Conservation (phyloP, 1,140 invertebrate species). For the Plectrocnemia conspersa region DNA sequence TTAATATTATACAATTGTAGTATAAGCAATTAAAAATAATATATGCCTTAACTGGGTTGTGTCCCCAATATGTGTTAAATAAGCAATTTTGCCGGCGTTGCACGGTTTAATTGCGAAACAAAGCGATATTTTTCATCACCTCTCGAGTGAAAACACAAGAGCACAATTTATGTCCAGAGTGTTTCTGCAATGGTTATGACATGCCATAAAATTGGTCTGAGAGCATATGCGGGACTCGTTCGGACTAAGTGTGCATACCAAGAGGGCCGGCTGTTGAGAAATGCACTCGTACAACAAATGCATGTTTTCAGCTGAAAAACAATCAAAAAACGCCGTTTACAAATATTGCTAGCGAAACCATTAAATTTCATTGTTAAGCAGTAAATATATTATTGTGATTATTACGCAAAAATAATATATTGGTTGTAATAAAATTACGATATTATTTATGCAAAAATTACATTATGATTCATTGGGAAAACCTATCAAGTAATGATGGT, state of each 20-base stretch:
- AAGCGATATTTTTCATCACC: slow-evolving; percentile 6
- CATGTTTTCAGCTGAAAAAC: no score
- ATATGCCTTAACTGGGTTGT: neutral
- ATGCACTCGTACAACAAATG: neutral
- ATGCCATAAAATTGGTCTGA: slow-evolving; percentile 26
- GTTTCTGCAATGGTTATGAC: slow-evolving; percentile 31
- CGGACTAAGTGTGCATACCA: neutral
- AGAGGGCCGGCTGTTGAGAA: neutral
- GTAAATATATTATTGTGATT: neutral
- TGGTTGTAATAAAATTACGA: neutral
- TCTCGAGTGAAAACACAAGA: slow-evolving; percentile 12
- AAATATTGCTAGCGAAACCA: neutral
- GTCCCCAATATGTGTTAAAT: neutral
- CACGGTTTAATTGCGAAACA: slow-evolving; percentile 6
- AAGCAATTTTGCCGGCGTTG: neutral
- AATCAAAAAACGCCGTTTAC: neutral
- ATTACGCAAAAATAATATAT: neutral
- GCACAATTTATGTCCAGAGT: slow-evolving; percentile 26
- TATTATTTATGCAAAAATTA: no score
- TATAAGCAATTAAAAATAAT: neutral
- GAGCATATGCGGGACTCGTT: slow-evolving; percentile 17
- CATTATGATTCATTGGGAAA: no score
- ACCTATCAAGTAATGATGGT: neutral
- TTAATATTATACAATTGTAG: no score
- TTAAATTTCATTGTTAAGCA: neutral